Evolutionary conservation across 2,797 vertebrate genomes (phyloP).

Genomic region (Acanthiza pusilla): DNA sequence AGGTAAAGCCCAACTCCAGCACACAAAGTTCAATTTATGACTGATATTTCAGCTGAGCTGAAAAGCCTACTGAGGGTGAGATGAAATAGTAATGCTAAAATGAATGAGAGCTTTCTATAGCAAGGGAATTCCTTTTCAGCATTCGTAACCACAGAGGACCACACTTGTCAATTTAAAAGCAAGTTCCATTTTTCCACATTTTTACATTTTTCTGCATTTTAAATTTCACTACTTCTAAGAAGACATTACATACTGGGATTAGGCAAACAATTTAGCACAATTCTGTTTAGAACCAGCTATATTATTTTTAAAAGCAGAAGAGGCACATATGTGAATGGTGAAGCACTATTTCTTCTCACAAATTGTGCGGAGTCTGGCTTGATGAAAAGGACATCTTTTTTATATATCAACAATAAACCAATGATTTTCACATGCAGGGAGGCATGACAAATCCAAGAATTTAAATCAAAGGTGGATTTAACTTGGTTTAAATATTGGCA

Average conservation of each 20-base stretch:
- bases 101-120: neutral
- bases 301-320: neutral
- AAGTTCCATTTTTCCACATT: neutral
- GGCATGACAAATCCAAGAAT: neutral
- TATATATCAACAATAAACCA: neutral
- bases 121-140: neutral
- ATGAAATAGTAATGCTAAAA: neutral
- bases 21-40: neutral
- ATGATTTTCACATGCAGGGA: neutral
- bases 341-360: neutral
- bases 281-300: neutral
- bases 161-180: neutral
- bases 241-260: neutral
- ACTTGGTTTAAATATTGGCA: neutral
- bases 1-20: neutral
- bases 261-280: neutral
- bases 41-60: neutral
- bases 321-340: neutral
- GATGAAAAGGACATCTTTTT: neutral
- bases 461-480: neutral
- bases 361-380: neutral
- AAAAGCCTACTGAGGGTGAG: neutral
- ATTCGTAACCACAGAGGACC: neutral
- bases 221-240: neutral
- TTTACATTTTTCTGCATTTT: neutral